Evolutionary conservation across 2,888 invertebrate species (phyloP).

Genomic region (Eupeodes latifasciatus): DNA sequence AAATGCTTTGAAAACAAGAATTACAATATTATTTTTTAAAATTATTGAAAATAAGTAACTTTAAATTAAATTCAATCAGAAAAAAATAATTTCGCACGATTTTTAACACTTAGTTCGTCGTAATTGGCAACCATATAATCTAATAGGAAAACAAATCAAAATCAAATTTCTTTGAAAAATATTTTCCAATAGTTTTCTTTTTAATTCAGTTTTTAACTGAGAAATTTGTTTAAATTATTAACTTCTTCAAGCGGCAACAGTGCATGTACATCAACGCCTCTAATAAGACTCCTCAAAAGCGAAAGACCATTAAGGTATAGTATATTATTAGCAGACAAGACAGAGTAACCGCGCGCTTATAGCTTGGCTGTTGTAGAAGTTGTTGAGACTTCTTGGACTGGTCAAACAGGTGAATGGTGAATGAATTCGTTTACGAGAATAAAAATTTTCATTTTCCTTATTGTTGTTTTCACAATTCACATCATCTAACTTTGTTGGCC

Average conservation of each 20-base stretch:
- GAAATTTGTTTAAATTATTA: not conserved
- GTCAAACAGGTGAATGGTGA: slow-evolving; percentile 60
- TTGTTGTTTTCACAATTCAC: slow-evolving; percentile 34
- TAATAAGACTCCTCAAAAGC: not conserved
- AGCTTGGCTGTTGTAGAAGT: not conserved
- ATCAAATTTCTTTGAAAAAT: not conserved
- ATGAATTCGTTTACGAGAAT: slow-evolving; percentile 39
- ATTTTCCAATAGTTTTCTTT: not conserved
- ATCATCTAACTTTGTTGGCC: slow-evolving; percentile 19
- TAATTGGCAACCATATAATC: not conserved
- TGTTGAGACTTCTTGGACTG: not conserved
- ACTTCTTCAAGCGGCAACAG: not conserved
- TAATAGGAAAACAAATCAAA: not conserved
- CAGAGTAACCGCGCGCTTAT: not conserved
- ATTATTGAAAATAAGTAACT: too few relatives aligned
- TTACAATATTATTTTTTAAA: too few relatives aligned
- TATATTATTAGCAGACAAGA: not conserved
- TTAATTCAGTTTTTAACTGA: not conserved
- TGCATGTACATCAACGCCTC: not conserved
- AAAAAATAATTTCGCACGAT: too few relatives aligned
- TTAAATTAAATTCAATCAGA: too few relatives aligned
- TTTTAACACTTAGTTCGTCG: not conserved
- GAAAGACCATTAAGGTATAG: not conserved
- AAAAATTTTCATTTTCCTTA: slow-evolving; percentile 59
- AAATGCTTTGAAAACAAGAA: too few relatives aligned